phyloP scores from a whole-genome alignment of 2,797 vertebrate genomes.

The Channallabes apus region DNA sequence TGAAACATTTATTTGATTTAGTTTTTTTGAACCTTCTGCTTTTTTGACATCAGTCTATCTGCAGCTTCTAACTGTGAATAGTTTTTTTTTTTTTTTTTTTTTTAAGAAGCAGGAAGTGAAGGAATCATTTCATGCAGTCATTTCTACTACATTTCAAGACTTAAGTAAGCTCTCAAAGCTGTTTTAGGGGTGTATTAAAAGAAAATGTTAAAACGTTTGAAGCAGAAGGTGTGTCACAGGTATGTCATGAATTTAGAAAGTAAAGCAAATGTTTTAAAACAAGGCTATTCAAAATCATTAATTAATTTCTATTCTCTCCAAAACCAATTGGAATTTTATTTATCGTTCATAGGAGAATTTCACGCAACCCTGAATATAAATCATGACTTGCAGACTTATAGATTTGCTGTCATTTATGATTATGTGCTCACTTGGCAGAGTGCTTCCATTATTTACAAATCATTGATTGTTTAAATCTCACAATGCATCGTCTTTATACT shows the following conservation, averaged over 20 bases:
- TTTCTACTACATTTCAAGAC: slow-evolving; percentile 25
- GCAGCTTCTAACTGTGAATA: slow-evolving; percentile 19
- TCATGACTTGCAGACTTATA: not conserved
- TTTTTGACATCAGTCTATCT: slow-evolving; percentile 23
- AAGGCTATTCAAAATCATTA: not conserved
- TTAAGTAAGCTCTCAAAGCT: slow-evolving; percentile 1
- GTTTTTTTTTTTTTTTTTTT: slow-evolving; percentile 31
- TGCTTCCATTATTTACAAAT: slow-evolving; percentile 64
- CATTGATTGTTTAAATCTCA: slow-evolving; percentile 35
- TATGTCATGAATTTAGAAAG: not conserved
- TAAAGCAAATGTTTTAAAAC: not conserved
- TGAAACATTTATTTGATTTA: slow-evolving; percentile 15
- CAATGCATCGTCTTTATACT: slow-evolving; percentile 38
- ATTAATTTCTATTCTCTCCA: not conserved
- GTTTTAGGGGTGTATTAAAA: not conserved
- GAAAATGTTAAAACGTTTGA: slow-evolving; percentile 24
- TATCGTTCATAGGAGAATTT: slow-evolving; percentile 9
- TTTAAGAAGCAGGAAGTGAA: slow-evolving; percentile 3
- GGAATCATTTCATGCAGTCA: not conserved
- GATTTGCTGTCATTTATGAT: slow-evolving; percentile 52
- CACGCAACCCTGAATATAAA: slow-evolving; percentile 16
- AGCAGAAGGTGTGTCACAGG: slow-evolving; percentile 6
- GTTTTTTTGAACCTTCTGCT: slow-evolving; percentile 26
- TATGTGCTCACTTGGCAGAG: slow-evolving; percentile 51
- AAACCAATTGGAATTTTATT: not conserved